Conservation (phyloP, 2,888 invertebrate species). For the Eilema caniola region DNA sequence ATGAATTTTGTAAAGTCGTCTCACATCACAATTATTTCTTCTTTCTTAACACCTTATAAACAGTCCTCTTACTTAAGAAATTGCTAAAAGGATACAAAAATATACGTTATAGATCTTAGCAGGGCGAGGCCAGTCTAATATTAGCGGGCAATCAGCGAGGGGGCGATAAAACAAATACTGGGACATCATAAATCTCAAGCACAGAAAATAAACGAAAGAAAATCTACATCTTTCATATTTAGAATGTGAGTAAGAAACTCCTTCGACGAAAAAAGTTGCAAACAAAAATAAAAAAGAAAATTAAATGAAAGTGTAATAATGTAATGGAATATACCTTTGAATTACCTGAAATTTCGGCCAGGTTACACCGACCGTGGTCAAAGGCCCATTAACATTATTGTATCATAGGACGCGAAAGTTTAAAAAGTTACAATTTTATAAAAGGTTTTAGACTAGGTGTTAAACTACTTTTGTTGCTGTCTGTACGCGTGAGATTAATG, state of each 20-base stretch:
- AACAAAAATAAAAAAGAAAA: background rate
- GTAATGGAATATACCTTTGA: too few relatives aligned
- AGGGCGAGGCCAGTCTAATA: slow-evolving; percentile 8
- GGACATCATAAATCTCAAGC: slow-evolving; percentile 18
- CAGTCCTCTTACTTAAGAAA: slow-evolving; percentile 27
- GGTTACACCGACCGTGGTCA: too few relatives aligned
- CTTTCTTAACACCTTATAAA: slow-evolving; percentile 27
- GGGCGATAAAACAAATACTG: slow-evolving; percentile 27
- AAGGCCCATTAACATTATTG: too few relatives aligned
- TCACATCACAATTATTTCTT: slow-evolving; percentile 7
- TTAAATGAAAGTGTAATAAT: too few relatives aligned
- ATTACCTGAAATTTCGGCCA: too few relatives aligned
- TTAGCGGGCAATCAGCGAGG: slow-evolving; percentile 25
- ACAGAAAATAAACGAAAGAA: background rate
- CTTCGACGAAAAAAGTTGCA: background rate
- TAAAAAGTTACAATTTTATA: background rate
- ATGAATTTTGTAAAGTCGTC: background rate
- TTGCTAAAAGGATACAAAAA: slow-evolving; percentile 39
- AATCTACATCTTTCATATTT: background rate
- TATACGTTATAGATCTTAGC: slow-evolving; percentile 27
- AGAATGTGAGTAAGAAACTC: background rate
- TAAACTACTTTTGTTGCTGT: background rate
- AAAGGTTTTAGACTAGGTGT: background rate
- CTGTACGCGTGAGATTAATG: slow-evolving; percentile 5
- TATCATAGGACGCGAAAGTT: too few relatives aligned